phyloP scores from a whole-genome alignment of 2,113 vertebrate genomes.

The Apus apus region DNA sequence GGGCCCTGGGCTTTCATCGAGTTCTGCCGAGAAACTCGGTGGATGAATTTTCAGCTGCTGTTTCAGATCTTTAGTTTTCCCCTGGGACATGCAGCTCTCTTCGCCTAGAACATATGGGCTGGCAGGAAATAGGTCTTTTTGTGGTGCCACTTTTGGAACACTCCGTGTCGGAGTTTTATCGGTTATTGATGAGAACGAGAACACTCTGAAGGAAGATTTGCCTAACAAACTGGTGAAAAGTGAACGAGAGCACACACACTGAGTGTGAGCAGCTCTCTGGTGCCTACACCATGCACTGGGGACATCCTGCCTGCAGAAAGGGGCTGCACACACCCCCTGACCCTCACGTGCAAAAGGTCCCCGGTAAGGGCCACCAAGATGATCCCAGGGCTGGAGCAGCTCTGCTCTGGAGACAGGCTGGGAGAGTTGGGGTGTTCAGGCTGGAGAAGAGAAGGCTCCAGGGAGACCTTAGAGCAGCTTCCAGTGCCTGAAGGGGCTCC shows the following conservation, averaged over 20 bases:
- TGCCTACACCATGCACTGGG: accelerated
- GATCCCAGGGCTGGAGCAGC: too few species aligned
- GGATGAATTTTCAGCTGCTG: constrained; percentile 27
- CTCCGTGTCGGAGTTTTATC: not conserved
- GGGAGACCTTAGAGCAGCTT: too few species aligned
- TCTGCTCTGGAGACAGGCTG: too few species aligned
- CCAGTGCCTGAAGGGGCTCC: too few species aligned
- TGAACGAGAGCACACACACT: not conserved
- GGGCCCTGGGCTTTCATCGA: not conserved
- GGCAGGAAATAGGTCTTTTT: constrained; percentile 3
- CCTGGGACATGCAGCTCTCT: not conserved
- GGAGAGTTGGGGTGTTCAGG: too few species aligned
- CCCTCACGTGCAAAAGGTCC: too few species aligned
- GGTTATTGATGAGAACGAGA: not conserved
- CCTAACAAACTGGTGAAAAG: not conserved
- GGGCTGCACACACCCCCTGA: not conserved
- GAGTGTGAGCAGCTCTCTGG: not conserved
- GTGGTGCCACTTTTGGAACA: not conserved
- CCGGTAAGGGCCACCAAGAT: too few species aligned
- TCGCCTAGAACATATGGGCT: not conserved
- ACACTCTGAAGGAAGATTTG: not conserved
- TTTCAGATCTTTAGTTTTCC: constrained; percentile 19
- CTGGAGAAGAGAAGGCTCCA: too few species aligned
- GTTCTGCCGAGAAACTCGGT: not conserved
- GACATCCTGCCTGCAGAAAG: accelerated